These are phyloP conservation scores for Barypeithes pellucidus DNA, from an alignment of 2,888 invertebrate genomes.

Conservation along the genomic window DNA sequence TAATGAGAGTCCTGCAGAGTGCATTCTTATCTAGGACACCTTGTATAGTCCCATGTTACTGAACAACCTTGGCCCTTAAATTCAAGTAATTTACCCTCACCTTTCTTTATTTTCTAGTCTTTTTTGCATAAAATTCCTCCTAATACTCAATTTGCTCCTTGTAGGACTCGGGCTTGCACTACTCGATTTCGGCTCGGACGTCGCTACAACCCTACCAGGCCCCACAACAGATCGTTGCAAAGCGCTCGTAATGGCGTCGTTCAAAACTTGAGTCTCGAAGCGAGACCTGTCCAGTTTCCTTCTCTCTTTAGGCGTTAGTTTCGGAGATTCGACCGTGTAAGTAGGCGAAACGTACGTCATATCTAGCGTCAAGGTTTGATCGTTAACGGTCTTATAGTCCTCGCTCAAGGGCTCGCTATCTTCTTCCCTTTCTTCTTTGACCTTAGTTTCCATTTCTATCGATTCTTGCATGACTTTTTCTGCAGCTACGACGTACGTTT, in stretches of 20 bases:
- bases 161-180: slow-evolving; percentile 59
- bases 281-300: slow-evolving; percentile 78
- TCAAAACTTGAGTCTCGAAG: slow-evolving; percentile 79
- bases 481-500: slow-evolving; percentile 86
- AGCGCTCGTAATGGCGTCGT: slow-evolving; percentile 59
- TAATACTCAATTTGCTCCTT: slow-evolving; percentile 63
- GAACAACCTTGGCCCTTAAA: too few relatives aligned
- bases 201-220: slow-evolving; percentile 13
- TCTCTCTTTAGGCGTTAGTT: slow-evolving; percentile 78
- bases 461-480: slow-evolving; percentile 73
- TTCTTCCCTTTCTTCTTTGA: slow-evolving; percentile 42
- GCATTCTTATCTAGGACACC: too few relatives aligned
- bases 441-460: slow-evolving; percentile 57
- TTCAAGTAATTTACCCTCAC: too few relatives aligned
- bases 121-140: slow-evolving; percentile 71
- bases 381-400: slow-evolving; percentile 55
- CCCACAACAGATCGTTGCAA: slow-evolving; percentile 42
- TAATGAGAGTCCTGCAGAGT: too few relatives aligned
- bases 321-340: slow-evolving; percentile 52
- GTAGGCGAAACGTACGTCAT: slow-evolving; percentile 54
- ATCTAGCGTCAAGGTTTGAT: slow-evolving; percentile 45
- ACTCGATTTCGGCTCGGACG: slow-evolving; percentile 26
- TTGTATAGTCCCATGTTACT: too few relatives aligned
- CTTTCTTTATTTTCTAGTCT: slow-evolving; percentile 79
- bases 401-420: slow-evolving; percentile 59